Conservation (phyloP, 1,140 invertebrate species). For the Capitella teleta region DNA sequence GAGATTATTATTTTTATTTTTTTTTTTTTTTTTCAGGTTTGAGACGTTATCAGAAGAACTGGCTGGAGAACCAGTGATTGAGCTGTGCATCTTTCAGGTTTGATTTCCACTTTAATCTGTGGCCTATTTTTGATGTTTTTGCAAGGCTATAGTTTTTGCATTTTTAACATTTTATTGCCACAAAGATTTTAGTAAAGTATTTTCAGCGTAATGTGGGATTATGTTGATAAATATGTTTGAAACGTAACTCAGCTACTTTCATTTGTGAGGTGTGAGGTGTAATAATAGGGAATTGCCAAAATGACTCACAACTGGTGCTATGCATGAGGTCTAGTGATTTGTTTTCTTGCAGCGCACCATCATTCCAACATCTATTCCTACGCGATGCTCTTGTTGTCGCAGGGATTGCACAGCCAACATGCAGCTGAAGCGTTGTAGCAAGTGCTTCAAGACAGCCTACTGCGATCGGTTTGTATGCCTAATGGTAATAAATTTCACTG, state of each 20-base stretch:
- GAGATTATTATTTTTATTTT: neutral
- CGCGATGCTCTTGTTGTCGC: constrained; percentile 32
- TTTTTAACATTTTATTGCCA: too few species aligned
- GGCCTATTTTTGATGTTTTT: neutral
- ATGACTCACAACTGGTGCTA: too few species aligned
- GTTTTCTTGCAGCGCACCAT: constrained; percentile 29
- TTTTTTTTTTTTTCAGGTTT: constrained; percentile 25
- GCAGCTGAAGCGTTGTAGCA: constrained; percentile 41
- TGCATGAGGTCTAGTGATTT: too few species aligned
- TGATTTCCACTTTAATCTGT: neutral
- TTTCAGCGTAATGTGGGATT: too few species aligned
- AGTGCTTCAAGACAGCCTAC: constrained; percentile 43
- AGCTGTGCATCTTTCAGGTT: constrained; percentile 34
- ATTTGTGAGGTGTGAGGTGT: too few species aligned
- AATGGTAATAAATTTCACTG: neutral
- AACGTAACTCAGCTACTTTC: too few species aligned
- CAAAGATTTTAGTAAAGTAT: too few species aligned
- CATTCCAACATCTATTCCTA: constrained; percentile 29
- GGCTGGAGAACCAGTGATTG: constrained; percentile 37
- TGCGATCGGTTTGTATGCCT: constrained; percentile 36
- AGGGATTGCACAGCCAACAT: constrained; percentile 18
- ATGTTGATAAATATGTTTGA: too few species aligned
- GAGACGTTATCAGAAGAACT: constrained; percentile 35
- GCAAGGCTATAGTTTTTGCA: too few species aligned
- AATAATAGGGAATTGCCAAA: too few species aligned